phyloP scores from a whole-genome alignment of 2,113 vertebrate genomes.

The Pelusios castaneus region DNA sequence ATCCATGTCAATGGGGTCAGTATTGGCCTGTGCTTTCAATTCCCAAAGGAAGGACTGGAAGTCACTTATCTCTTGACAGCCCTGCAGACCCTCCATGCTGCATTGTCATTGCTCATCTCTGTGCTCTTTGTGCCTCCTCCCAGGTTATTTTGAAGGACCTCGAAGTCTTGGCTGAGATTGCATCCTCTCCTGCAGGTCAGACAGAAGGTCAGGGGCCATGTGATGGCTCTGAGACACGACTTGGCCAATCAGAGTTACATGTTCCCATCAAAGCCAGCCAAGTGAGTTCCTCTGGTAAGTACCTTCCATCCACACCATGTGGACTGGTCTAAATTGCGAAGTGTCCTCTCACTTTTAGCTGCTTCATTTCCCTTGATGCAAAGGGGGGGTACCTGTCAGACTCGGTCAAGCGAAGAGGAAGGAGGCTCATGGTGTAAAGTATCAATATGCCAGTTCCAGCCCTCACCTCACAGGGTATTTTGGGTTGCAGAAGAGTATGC shows the following conservation, averaged over 20 bases:
- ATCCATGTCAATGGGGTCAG: background rate
- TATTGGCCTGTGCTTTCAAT: rapidly evolving
- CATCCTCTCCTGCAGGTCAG: slow-evolving; percentile 96
- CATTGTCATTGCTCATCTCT: background rate
- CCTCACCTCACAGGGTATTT: rapidly evolving
- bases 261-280: slow-evolving; percentile 78
- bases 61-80: rapidly evolving
- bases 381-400: background rate
- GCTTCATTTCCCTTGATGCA: rapidly evolving
- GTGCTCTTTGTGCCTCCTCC: background rate
- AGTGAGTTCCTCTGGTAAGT: slow-evolving; percentile 74
- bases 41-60: background rate
- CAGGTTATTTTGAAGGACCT: slow-evolving; percentile 97
- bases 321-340: background rate
- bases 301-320: background rate
- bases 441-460: background rate
- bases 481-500: background rate
- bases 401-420: background rate
- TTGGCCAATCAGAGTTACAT: slow-evolving; percentile 81
- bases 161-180: slow-evolving; percentile 96
- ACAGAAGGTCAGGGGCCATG: slow-evolving; percentile 75
- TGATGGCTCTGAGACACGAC: slow-evolving; percentile 67
- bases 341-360: rapidly evolving
- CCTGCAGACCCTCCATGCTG: rapidly evolving
- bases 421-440: background rate